phyloP scores from a whole-genome alignment of 2,113 vertebrate genomes.

The Alces alces region DNA sequence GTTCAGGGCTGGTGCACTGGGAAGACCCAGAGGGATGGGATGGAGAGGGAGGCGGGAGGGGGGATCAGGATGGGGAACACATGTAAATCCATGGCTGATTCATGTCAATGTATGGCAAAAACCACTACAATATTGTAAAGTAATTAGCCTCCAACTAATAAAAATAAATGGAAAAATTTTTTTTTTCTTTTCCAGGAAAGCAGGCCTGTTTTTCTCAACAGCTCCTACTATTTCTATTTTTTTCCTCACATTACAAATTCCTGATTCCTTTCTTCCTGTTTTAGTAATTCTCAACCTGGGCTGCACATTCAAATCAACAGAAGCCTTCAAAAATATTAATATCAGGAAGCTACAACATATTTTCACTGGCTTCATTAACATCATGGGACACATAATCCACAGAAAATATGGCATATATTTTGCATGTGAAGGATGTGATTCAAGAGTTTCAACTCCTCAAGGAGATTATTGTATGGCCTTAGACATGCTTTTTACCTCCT shows the following conservation, averaged over 20 bases:
- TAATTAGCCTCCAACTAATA: too few relatives aligned
- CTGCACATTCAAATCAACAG: background rate
- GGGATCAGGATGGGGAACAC: too few relatives aligned
- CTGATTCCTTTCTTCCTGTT: background rate
- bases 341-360: background rate
- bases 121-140: too few relatives aligned
- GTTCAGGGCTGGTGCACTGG: too few relatives aligned
- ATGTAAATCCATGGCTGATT: too few relatives aligned
- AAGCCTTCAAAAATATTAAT: background rate
- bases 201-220: background rate
- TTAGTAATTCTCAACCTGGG: background rate
- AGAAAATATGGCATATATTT: background rate
- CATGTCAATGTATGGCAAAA: too few relatives aligned
- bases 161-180: too few relatives aligned
- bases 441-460: background rate
- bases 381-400: background rate
- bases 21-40: too few relatives aligned
- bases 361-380: background rate
- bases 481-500: background rate
- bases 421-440: background rate
- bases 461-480: background rate
- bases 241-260: background rate
- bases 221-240: background rate
- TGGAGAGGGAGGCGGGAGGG: too few relatives aligned
- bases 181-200: background rate